phyloP scores from a whole-genome alignment of 1,140 invertebrate species.

The Aphidius gifuensis region DNA sequence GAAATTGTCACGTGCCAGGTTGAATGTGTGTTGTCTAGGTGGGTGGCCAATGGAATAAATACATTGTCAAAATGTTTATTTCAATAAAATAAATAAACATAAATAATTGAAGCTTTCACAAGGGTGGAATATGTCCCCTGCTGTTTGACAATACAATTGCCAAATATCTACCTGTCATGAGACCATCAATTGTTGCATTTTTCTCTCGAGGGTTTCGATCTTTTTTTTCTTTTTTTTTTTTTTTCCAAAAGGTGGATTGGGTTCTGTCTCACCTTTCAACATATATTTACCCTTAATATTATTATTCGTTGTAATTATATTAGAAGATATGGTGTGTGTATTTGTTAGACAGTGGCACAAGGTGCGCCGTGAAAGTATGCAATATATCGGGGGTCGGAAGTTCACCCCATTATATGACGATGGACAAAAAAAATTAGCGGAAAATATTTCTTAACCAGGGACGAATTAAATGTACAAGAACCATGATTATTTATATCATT shows the following conservation, averaged over 20 bases:
- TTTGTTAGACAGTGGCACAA: neutral
- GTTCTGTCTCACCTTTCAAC: neutral
- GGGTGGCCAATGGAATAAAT: too few relatives aligned
- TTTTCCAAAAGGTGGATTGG: neutral
- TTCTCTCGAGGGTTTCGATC: neutral
- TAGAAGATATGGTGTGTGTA: neutral
- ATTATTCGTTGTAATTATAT: too few relatives aligned
- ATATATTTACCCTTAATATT: neutral
- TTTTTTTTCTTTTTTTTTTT: neutral
- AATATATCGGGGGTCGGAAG: neutral
- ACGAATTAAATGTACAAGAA: too few relatives aligned
- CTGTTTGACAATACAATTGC: slow-evolving; percentile 24
- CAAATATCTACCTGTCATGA: slow-evolving; percentile 37
- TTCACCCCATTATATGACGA: neutral
- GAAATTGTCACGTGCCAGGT: too few relatives aligned
- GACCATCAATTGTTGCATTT: slow-evolving; percentile 30
- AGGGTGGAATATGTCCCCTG: slow-evolving; percentile 10
- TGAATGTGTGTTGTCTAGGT: too few relatives aligned
- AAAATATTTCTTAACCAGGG: too few relatives aligned
- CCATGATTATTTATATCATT: too few relatives aligned
- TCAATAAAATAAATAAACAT: neutral
- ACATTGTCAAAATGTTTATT: neutral
- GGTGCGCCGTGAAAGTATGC: slow-evolving; percentile 10
- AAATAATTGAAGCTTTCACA: slow-evolving; percentile 5
- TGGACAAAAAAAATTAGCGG: too few relatives aligned